Percentiles rank a stretch among this genome's conserved stretches.
Conservation (phyloP, 2,888 invertebrate genomes). For the Thera obeliscata region DNA sequence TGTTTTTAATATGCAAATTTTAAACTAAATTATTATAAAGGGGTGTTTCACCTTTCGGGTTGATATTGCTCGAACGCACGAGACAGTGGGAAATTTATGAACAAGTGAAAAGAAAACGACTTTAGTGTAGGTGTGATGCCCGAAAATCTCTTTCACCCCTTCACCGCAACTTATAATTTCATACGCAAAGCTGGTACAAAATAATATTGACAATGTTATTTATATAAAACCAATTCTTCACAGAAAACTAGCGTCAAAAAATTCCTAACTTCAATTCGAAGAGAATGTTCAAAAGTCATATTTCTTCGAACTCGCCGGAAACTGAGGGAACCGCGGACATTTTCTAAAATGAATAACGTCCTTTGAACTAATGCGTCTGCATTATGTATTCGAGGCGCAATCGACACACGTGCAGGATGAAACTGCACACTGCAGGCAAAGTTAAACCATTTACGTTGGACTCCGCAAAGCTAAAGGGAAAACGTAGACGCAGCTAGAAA, state of each 20-base stretch:
- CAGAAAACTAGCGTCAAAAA: slow-evolving; percentile 34
- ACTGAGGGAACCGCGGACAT: slow-evolving; percentile 43
- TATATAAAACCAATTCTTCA: slow-evolving; percentile 18
- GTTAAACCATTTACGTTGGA: slow-evolving; percentile 53
- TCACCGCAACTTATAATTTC: too few relatives aligned
- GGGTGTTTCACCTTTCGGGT: slow-evolving; percentile 25
- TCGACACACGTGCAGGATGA: slow-evolving; percentile 54
- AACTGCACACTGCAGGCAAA: slow-evolving; percentile 51
- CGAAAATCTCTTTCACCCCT: too few relatives aligned
- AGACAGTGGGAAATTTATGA: slow-evolving; percentile 31
- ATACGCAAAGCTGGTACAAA: too few relatives aligned
- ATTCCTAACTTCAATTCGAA: slow-evolving; percentile 34
- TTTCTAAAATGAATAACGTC: slow-evolving; percentile 59
- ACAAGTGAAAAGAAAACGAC: slow-evolving; percentile 17
- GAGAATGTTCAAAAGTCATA: slow-evolving; percentile 42
- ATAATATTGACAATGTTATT: too few relatives aligned
- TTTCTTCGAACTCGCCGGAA: slow-evolving; percentile 43
- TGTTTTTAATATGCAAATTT: slow-evolving; percentile 35
- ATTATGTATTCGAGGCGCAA: slow-evolving; percentile 58
- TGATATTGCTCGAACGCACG: slow-evolving; percentile 28
- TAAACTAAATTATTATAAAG: slow-evolving; percentile 27
- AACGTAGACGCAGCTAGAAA: slow-evolving; percentile 48
- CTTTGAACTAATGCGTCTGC: slow-evolving; percentile 57
- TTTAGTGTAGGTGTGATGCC: neutral
- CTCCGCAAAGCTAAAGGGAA: slow-evolving; percentile 44